These are phyloP conservation scores for Amblyjoppa fuscipennis DNA, from an alignment of 2,888 invertebrate species.

Conservation along the genomic window DNA sequence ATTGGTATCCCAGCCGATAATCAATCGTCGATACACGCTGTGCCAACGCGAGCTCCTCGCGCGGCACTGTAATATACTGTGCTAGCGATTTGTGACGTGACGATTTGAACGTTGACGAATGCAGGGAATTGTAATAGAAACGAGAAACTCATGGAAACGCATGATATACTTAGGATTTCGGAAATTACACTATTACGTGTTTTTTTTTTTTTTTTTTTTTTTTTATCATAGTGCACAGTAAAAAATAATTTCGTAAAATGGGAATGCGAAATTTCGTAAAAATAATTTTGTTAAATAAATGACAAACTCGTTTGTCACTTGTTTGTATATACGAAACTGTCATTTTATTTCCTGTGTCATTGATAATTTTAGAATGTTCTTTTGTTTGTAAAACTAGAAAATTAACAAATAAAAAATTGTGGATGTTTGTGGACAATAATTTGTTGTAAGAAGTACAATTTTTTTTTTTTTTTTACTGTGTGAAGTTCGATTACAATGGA, in stretches of 20 bases:
- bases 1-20: constrained; percentile 65
- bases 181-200: background rate
- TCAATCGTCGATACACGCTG: constrained; percentile 57
- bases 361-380: too few relatives aligned
- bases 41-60: constrained; percentile 4
- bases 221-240: background rate
- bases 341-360: too few relatives aligned
- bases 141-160: background rate
- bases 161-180: background rate
- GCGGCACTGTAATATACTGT: constrained; percentile 13
- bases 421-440: too few relatives aligned
- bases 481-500: background rate
- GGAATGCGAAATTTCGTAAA: too few relatives aligned
- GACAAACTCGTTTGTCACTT: too few relatives aligned
- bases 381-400: too few relatives aligned
- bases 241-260: too few relatives aligned
- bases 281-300: too few relatives aligned
- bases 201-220: background rate
- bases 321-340: too few relatives aligned
- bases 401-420: too few relatives aligned
- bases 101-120: background rate
- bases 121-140: background rate
- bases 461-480: background rate
- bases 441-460: too few relatives aligned
- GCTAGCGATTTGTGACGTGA: constrained; percentile 13